Percentiles rank a stretch among this genome's conserved stretches.
phyloP scores from a whole-genome alignment of 37 sponge, comb jelly and placozoan genomes.

The Petrosia ficiformis region DNA sequence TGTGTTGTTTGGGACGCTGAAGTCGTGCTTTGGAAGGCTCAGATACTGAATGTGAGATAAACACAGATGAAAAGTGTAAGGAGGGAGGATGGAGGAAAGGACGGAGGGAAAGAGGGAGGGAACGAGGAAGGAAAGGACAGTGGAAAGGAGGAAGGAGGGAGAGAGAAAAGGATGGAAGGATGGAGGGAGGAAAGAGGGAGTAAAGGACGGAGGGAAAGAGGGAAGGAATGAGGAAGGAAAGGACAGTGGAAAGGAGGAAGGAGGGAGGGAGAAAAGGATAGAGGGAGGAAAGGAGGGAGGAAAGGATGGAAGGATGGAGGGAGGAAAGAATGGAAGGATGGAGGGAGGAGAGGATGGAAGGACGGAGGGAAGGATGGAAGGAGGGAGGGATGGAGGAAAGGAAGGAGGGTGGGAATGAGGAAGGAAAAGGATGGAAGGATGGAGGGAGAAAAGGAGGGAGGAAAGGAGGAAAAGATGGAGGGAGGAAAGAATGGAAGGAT shows the following conservation, averaged over 20 bases:
- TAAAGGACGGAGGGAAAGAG: not conserved
- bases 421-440: not conserved
- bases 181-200: not conserved
- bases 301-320: not conserved
- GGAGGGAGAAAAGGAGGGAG: not conserved
- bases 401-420: not conserved
- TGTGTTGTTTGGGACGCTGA: slow-evolving; percentile 26
- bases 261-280: not conserved
- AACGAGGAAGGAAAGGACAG: not conserved
- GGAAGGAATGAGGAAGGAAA: no score
- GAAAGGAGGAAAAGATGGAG: no score
- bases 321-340: not conserved
- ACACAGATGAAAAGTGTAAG: no score
- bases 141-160: not conserved
- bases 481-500: no score
- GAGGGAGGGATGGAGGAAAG: not conserved
- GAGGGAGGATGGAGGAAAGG: not conserved
- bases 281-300: not conserved
- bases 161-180: not conserved
- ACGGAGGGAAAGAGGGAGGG: not conserved
- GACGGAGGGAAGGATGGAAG: not conserved
- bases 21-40: slow-evolving; percentile 41
- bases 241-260: no score
- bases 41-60: slow-evolving; percentile 32
- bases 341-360: no score